These are phyloP conservation scores for Bostrychus sinensis DNA, from an alignment of 2,113 vertebrate genomes.

Conservation along the genomic window DNA sequence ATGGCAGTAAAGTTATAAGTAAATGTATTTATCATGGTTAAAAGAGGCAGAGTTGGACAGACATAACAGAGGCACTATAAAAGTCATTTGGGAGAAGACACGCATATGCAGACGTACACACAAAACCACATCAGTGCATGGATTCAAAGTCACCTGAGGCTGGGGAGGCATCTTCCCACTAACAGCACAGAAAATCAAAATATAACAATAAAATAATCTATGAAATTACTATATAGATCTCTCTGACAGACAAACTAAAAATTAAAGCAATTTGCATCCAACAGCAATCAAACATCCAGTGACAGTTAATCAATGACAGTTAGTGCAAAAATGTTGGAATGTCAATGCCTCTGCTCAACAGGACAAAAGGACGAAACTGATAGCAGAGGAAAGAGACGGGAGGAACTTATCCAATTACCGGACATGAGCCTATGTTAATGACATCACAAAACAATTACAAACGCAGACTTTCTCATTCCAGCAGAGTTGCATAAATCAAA, in stretches of 20 bases:
- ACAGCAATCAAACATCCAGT: conserved; percentile 52
- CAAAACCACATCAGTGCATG: conserved; percentile 61
- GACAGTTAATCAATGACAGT: conserved; percentile 45
- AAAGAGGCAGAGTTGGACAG: conserved; percentile 29
- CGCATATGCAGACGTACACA: conserved; percentile 22
- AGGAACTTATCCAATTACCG: conserved; percentile 74
- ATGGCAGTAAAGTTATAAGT: conserved; percentile 9
- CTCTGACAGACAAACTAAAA: conserved; percentile 54
- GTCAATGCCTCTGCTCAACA: conserved; percentile 61
- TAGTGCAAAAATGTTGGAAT: conserved; percentile 82
- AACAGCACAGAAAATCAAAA: conserved; percentile 62
- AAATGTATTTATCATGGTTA: conserved; percentile 35
- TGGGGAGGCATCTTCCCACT: conserved; percentile 52
- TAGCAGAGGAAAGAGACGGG: conserved; percentile 67
- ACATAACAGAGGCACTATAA: conserved; percentile 51
- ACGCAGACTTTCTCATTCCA: conserved; percentile 74
- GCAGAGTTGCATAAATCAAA: conserved; percentile 79
- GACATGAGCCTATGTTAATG: conserved; percentile 71
- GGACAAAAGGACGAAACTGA: conserved; percentile 51
- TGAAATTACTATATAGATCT: conserved; percentile 60
- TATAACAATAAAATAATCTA: conserved; percentile 49
- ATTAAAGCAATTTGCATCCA: conserved; percentile 67
- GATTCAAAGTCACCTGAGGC: conserved; percentile 73
- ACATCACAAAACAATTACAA: conserved; percentile 77
- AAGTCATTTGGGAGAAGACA: conserved; percentile 34